Percentiles rank a stretch among this genome's conserved stretches.
These are phyloP conservation scores for Rhinolophus ferrumequinum DNA, from an alignment of 2,113 vertebrate species.

Conservation along the genomic window DNA sequence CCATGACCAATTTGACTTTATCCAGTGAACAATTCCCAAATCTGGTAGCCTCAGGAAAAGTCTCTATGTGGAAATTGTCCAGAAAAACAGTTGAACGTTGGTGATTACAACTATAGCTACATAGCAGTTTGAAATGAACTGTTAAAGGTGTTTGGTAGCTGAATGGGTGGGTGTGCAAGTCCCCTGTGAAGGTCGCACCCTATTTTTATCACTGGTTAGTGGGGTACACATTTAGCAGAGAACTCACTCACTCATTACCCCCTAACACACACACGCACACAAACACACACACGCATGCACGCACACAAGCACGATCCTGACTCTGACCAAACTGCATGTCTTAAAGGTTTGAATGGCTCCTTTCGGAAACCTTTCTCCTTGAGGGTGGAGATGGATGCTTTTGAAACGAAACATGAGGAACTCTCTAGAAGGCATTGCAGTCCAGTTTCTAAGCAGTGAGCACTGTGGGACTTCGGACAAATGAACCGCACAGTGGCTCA, in stretches of 20 bases:
- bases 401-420: background rate
- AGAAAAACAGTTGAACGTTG: background rate
- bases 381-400: background rate
- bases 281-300: background rate
- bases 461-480: background rate
- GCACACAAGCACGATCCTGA: too few relatives aligned
- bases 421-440: background rate
- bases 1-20: background rate
- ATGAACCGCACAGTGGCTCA: fast-evolving
- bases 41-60: background rate
- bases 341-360: background rate
- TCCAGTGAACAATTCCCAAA: background rate
- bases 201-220: background rate
- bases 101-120: fast-evolving
- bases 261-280: background rate
- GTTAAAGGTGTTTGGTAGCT: background rate
- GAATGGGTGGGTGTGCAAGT: background rate
- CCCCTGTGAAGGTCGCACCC: background rate
- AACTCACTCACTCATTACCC: background rate
- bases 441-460: background rate
- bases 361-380: background rate
- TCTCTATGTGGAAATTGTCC: background rate
- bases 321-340: too few relatives aligned
- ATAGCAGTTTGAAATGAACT: fast-evolving
- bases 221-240: background rate